Evolutionary conservation across 2,888 invertebrate species (phyloP).

Genomic region (Nomada flava): DNA sequence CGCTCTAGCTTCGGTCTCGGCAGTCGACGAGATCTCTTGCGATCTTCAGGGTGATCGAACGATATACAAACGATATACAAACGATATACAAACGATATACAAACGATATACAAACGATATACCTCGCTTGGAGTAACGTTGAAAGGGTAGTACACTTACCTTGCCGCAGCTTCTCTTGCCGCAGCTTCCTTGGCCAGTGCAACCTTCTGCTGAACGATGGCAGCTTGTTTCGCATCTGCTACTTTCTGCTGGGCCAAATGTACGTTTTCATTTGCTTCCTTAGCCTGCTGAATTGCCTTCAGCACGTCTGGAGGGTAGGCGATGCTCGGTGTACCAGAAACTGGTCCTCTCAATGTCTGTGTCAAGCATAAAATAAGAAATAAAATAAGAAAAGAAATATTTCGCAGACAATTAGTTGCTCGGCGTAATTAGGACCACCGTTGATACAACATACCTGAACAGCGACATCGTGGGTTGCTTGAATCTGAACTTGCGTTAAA

Average conservation of each 20-base stretch:
- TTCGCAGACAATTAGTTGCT: neutral
- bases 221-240: conserved; percentile 89
- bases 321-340: conserved; percentile 81
- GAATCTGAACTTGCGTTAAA: conserved; percentile 79
- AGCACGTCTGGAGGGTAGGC: conserved; percentile 88
- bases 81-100: too few species aligned
- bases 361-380: neutral
- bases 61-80: too few species aligned
- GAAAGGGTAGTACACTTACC: conserved; percentile 65
- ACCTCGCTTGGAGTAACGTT: neutral
- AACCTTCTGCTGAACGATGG: conserved; percentile 89
- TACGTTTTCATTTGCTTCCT: conserved; percentile 90
- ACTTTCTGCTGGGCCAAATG: conserved; percentile 90
- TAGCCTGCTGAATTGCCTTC: conserved; percentile 90
- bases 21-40: conserved; percentile 79
- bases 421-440: neutral
- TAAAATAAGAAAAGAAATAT: neutral
- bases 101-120: too few species aligned
- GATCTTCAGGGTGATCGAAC: conserved; percentile 71
- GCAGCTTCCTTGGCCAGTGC: conserved; percentile 91
- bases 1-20: conserved; percentile 78
- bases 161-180: conserved; percentile 84
- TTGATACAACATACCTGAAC: conserved; percentile 75
- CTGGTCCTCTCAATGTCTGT: conserved; percentile 77
- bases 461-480: conserved; percentile 81